phyloP scores from a whole-genome alignment of 2,113 vertebrate genomes.

The Crotalus viridis region DNA sequence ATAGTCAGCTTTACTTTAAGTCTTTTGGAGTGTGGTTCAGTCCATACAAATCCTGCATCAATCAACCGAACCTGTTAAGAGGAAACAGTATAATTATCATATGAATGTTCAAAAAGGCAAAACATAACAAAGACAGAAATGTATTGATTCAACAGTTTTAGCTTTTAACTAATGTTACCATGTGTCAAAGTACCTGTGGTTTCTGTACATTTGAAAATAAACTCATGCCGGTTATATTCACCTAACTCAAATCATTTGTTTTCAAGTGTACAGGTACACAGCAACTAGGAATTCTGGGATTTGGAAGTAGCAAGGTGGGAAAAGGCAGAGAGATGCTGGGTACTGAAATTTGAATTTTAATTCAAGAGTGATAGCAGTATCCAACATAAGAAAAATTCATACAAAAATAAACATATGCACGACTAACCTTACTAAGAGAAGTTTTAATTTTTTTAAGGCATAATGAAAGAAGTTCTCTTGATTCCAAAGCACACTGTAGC shows the following conservation, averaged over 20 bases:
- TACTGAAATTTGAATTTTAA: neutral
- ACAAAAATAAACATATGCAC: neutral
- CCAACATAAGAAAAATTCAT: neutral
- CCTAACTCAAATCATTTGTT: neutral
- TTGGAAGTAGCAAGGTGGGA: neutral
- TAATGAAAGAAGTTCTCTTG: constrained; percentile 90
- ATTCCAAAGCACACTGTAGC: constrained; percentile 92
- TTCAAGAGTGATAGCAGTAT: neutral
- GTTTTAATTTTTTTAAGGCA: constrained; percentile 95
- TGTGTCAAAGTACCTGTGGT: neutral
- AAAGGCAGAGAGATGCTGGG: neutral
- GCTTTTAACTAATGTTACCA: neutral
- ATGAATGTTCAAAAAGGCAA: neutral
- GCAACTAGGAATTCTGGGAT: neutral
- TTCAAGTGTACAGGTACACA: neutral
- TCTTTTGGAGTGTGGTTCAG: constrained; percentile 96
- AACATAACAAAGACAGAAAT: neutral
- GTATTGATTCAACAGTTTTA: rapidly evolving
- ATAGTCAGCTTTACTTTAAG: constrained; percentile 94
- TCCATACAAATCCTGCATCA: constrained; percentile 96
- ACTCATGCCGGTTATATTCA: neutral
- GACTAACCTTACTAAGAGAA: constrained; percentile 75
- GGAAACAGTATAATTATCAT: neutral
- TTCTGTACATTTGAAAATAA: neutral
- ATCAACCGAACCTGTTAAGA: constrained; percentile 86